Conservation (phyloP, 2,888 invertebrate species). For the Silvanus unidentatus region DNA sequence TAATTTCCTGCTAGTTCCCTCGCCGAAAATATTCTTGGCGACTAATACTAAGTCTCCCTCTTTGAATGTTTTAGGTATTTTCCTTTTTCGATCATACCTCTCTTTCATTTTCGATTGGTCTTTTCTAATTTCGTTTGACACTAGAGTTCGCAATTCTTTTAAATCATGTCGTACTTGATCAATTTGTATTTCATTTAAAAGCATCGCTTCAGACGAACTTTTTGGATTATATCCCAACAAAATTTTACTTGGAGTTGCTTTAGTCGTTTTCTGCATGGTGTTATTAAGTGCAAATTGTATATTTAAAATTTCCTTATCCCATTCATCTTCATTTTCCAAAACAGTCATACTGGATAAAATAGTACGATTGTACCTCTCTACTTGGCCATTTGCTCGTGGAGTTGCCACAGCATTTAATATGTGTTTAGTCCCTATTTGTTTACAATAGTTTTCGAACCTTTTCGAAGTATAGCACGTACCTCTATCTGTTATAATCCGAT, state of each 20-base stretch:
- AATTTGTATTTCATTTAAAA: conserved; percentile 16
- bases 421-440: conserved; percentile 2
- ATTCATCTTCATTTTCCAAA: conserved; percentile 26
- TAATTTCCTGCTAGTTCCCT: conserved; percentile 17
- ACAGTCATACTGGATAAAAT: conserved; percentile 26
- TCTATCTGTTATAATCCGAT: conserved; percentile 8
- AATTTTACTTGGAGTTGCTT: conserved; percentile 18
- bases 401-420: conserved; percentile 7
- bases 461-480: conserved; percentile 8
- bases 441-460: conserved; percentile 2
- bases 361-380: conserved; percentile 32
- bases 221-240: conserved; percentile 18
- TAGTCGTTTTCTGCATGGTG: conserved; percentile 16
- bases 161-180: neutral
- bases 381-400: conserved; percentile 35
- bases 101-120: conserved; percentile 12
- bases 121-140: conserved; percentile 1
- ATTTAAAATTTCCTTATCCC: conserved; percentile 33
- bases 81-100: conserved; percentile 13
- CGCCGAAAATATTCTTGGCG: conserved; percentile 11
- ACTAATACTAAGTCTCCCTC: conserved; percentile 18
- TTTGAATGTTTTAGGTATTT: conserved; percentile 10
- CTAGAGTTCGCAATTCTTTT: neutral
- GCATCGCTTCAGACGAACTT: conserved; percentile 8
- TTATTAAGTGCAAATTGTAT: conserved; percentile 33